Conservation (phyloP, 1,140 invertebrate genomes). For the Pectinophora gossypiella region DNA sequence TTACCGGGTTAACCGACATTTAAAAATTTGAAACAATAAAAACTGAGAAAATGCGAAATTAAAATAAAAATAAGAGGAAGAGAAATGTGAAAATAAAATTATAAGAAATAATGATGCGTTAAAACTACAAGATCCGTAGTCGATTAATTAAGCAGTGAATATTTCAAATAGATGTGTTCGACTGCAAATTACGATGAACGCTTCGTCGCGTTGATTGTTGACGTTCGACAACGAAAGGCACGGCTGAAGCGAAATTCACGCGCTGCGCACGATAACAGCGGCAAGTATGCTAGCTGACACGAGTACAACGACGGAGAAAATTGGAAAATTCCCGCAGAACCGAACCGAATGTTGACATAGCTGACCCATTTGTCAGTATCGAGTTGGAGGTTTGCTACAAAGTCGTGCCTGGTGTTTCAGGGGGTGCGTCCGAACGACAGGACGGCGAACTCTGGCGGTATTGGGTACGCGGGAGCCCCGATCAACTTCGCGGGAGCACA, state of each 20-base stretch:
- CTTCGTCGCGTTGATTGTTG: conserved; percentile 48
- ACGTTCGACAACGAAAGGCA: conserved; percentile 28
- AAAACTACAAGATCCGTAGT: too few species aligned
- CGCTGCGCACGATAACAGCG: conserved; percentile 43
- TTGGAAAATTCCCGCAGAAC: background rate
- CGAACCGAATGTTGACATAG: background rate
- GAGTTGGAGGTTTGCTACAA: conserved; percentile 32
- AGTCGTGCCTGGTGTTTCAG: conserved; percentile 60
- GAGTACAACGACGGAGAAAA: conserved; percentile 14
- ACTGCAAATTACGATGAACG: conserved; percentile 33
- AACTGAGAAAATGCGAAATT: conserved; percentile 3
- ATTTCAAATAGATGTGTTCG: background rate
- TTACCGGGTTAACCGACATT: background rate
- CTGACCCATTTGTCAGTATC: conserved; percentile 12
- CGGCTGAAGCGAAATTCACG: conserved; percentile 36
- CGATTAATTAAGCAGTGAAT: too few species aligned
- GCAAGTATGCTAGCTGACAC: conserved; percentile 32
- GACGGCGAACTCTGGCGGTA: conserved; percentile 67
- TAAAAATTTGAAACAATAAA: conserved; percentile 9
- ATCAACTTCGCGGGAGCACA: conserved; percentile 54
- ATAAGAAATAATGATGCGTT: too few species aligned
- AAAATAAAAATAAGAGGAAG: conserved; percentile 10
- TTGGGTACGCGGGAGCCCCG: conserved; percentile 52
- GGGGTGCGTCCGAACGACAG: conserved; percentile 54
- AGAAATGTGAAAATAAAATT: background rate